A percentile compares a stretch with the other conserved stretches of the same genome.
phyloP scores from a whole-genome alignment of 2,113 vertebrate genomes.

The Oxyura jamaicensis region DNA sequence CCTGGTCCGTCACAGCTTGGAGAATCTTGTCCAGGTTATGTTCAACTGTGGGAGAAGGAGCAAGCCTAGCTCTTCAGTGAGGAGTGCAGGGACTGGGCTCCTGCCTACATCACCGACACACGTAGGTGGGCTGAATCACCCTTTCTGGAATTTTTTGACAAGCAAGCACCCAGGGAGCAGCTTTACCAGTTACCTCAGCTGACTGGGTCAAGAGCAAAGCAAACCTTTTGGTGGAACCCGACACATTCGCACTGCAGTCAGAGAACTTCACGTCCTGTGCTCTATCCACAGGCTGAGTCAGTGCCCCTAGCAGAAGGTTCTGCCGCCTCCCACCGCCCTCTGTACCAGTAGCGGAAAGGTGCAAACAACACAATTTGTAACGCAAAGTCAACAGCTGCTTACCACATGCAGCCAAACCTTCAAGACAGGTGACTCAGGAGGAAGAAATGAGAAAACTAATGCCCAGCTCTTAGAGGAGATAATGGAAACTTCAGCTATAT shows the following conservation, averaged over 20 bases:
- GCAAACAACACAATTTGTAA: background rate
- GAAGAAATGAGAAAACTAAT: background rate
- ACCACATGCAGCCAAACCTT: background rate
- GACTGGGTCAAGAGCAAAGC: conserved; percentile 41
- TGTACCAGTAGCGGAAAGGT: background rate
- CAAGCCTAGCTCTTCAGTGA: fast-evolving
- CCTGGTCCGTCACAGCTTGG: fast-evolving
- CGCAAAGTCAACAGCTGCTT: conserved; percentile 1
- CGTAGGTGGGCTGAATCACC: background rate
- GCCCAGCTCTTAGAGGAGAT: background rate
- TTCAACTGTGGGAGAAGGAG: background rate
- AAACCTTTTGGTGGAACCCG: background rate
- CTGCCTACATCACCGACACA: fast-evolving
- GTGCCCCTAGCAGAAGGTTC: conserved; percentile 27
- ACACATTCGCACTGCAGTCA: conserved; percentile 9
- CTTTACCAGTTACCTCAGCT: background rate
- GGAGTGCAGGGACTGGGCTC: fast-evolving
- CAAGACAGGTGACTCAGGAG: background rate
- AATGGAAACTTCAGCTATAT: background rate
- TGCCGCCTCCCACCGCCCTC: conserved; percentile 26
- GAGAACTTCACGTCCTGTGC: conserved; percentile 26
- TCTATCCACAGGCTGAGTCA: background rate
- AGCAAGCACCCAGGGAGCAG: background rate
- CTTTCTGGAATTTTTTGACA: background rate
- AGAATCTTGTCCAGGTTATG: background rate